phyloP scores from a whole-genome alignment of 1,140 invertebrate genomes.

The Drosophila sechellia region DNA sequence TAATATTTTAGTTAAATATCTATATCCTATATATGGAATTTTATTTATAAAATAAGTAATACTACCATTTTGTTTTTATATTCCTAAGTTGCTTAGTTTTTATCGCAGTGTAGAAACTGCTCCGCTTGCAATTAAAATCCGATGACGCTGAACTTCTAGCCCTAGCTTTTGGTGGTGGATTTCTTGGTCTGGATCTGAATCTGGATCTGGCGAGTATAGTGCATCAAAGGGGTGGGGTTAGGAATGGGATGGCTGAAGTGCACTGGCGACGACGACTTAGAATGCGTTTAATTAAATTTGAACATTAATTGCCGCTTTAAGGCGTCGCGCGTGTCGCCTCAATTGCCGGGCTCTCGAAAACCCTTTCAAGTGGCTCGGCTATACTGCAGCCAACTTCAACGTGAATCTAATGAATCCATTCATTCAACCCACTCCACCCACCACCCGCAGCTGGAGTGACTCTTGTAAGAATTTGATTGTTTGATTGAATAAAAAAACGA shows the following conservation, averaged over 20 bases:
- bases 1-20: too few relatives aligned
- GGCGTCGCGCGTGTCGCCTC: conserved; percentile 71
- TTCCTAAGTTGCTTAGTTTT: background rate
- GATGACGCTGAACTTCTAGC: conserved; percentile 28
- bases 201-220: background rate
- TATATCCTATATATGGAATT: too few relatives aligned
- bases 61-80: too few relatives aligned
- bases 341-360: conserved; percentile 54
- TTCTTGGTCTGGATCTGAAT: background rate
- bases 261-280: conserved; percentile 47
- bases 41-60: too few relatives aligned
- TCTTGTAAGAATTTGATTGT: conserved; percentile 69
- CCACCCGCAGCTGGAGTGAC: conserved; percentile 58
- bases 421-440: background rate
- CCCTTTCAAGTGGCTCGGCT: conserved; percentile 68
- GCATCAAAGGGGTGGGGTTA: too few relatives aligned
- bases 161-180: conserved; percentile 17
- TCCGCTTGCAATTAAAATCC: conserved; percentile 38
- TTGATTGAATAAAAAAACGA: conserved; percentile 32
- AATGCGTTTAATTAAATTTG: conserved; percentile 80
- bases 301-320: conserved; percentile 74
- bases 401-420: conserved; percentile 1
- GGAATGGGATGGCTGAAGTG: background rate
- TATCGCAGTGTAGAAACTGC: conserved; percentile 6
- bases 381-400: background rate